Percentiles rank a stretch among this genome's conserved stretches.
Conservation (phyloP, 2,888 invertebrate species). For the Empis livida region DNA sequence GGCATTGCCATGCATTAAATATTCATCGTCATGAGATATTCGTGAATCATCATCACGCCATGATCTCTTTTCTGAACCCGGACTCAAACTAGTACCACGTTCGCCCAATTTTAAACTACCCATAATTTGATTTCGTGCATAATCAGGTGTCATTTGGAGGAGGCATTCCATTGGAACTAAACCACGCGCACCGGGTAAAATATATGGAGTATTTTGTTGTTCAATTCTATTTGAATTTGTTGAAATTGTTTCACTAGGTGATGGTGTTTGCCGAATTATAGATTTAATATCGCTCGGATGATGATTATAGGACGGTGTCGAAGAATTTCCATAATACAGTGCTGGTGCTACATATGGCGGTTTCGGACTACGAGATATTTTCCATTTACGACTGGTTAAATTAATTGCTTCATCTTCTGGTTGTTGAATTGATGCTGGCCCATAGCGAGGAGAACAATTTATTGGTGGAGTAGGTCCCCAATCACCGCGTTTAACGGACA, state of each 20-base stretch:
- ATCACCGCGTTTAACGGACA: constrained; percentile 68
- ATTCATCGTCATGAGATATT: constrained; percentile 41
- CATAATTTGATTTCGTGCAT: constrained; percentile 47
- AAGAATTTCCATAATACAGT: constrained; percentile 11
- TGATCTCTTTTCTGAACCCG: constrained; percentile 51
- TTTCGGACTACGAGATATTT: constrained; percentile 49
- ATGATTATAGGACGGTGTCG: constrained; percentile 23
- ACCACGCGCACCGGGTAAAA: constrained; percentile 35
- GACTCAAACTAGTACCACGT: constrained; percentile 48
- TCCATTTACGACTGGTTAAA: constrained; percentile 44
- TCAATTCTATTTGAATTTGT: constrained; percentile 10
- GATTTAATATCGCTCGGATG: constrained; percentile 35
- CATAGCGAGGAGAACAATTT: constrained; percentile 41
- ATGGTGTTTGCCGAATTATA: constrained; percentile 19
- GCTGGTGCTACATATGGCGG: constrained; percentile 27
- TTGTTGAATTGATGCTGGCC: constrained; percentile 43
- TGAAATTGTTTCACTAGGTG: constrained; percentile 21
- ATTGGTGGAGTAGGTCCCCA: constrained; percentile 33
- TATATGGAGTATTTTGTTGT: constrained; percentile 27
- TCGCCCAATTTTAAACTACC: constrained; percentile 39
- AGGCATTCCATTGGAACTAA: constrained; percentile 56
- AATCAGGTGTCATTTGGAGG: constrained; percentile 44
- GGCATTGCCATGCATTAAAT: constrained; percentile 15
- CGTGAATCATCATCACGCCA: constrained; percentile 45
- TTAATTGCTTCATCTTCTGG: constrained; percentile 58